Evolutionary conservation across 2,888 invertebrate genomes (phyloP).

Genomic region (Perizoma flavofasciatum): DNA sequence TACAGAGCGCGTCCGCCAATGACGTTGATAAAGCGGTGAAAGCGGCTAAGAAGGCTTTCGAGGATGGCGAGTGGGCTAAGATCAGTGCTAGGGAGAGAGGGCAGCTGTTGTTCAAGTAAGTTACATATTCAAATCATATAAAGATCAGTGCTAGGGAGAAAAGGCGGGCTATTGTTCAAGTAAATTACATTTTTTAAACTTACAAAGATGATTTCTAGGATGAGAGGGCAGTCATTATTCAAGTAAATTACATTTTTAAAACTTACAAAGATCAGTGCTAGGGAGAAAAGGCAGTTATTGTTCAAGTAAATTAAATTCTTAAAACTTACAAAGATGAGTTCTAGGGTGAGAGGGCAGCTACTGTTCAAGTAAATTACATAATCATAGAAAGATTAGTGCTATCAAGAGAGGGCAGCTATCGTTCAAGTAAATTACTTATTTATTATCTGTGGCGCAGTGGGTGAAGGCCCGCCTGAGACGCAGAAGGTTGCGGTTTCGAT

Average conservation of each 20-base stretch:
- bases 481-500: too few relatives aligned
- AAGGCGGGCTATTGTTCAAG: too few relatives aligned
- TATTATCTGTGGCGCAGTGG: too few relatives aligned
- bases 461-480: too few relatives aligned
- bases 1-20: constrained; percentile 87
- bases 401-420: too few relatives aligned
- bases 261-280: not conserved
- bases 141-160: not conserved
- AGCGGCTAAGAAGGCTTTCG: constrained; percentile 94
- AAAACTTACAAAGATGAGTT: not conserved
- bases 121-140: constrained; percentile 20
- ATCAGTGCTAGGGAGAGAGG: constrained; percentile 97
- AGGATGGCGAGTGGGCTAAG: constrained; percentile 96
- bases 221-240: too few relatives aligned
- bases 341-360: too few relatives aligned
- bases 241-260: constrained; percentile 81
- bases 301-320: constrained; percentile 85
- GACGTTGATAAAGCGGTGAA: constrained; percentile 95
- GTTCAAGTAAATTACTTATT: too few relatives aligned
- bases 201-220: not conserved
- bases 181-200: constrained; percentile 63
- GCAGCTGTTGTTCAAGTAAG: constrained; percentile 89
- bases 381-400: not conserved
- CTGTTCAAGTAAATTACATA: constrained; percentile 88
- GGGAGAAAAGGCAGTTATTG: too few relatives aligned